A percentile compares a stretch with the other conserved stretches of the same genome.
Conservation (phyloP, 2,888 invertebrate genomes). For the Coecobrya sp. region DNA sequence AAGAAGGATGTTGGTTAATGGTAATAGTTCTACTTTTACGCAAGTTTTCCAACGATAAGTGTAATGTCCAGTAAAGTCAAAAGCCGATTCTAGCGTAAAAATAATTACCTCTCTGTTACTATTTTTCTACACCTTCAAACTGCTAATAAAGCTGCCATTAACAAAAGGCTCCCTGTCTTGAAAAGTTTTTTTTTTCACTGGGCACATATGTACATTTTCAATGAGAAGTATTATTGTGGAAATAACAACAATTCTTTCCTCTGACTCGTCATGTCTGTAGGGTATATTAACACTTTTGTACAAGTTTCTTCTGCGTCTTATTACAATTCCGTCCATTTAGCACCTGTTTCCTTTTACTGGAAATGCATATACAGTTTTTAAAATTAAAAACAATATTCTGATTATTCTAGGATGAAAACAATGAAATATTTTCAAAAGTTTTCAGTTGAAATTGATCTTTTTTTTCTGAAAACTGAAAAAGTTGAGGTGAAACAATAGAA, state of each 20-base stretch:
- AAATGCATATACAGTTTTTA: not conserved
- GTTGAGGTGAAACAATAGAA: conserved; percentile 43
- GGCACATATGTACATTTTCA: not conserved
- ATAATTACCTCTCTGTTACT: conserved; percentile 68
- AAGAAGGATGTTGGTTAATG: conserved; percentile 27
- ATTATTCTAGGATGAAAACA: conserved; percentile 33
- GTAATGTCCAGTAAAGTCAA: not conserved
- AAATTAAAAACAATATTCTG: not conserved
- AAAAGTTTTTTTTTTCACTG: not conserved
- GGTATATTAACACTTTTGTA: conserved; percentile 63
- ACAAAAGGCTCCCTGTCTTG: conserved; percentile 58
- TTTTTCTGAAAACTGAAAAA: conserved; percentile 17
- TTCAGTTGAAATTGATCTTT: conserved; percentile 53
- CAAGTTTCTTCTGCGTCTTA: not conserved
- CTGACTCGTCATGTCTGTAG: conserved; percentile 45
- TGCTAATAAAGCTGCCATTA: conserved; percentile 76
- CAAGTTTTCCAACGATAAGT: not conserved
- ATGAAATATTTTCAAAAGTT: not conserved
- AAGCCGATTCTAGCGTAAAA: conserved; percentile 60
- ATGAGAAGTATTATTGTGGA: not conserved
- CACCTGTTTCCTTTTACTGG: conserved; percentile 68
- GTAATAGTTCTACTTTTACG: not conserved
- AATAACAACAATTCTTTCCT: not conserved
- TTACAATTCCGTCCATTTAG: conserved; percentile 57
- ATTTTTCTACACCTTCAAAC: conserved; percentile 63